These are phyloP conservation scores for Formicarius rufipectus DNA, from an alignment of 2,113 vertebrate genomes.

Conservation along the genomic window DNA sequence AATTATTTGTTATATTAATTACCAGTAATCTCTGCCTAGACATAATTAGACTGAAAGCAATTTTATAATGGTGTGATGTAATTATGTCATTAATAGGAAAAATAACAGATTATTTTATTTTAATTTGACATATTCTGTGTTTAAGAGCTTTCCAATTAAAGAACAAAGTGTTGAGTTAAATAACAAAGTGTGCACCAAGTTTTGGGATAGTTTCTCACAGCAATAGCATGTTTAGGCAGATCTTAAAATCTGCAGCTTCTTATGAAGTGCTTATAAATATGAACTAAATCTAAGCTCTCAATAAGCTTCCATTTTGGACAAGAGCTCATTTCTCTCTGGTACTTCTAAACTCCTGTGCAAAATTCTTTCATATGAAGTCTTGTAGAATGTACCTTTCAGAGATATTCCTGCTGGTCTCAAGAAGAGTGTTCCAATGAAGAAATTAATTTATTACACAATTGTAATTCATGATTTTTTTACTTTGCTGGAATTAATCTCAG, in stretches of 20 bases:
- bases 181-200: not conserved
- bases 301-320: not conserved
- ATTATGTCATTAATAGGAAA: slow-evolving; percentile 68
- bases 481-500: not conserved
- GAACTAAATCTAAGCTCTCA: not conserved
- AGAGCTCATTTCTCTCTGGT: not conserved
- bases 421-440: not conserved
- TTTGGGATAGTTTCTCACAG: not conserved
- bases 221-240: not conserved
- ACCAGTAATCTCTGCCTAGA: slow-evolving; percentile 42
- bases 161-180: not conserved
- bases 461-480: not conserved
- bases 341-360: not conserved
- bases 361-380: not conserved
- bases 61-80: slow-evolving; percentile 42
- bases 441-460: not conserved
- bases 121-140: slow-evolving; percentile 29
- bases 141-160: slow-evolving; percentile 33
- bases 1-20: slow-evolving; percentile 70
- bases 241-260: not conserved
- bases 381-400: not conserved
- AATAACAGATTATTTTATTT: slow-evolving; percentile 51
- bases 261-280: not conserved
- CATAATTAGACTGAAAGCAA: slow-evolving; percentile 46
- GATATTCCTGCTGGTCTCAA: rapidly evolving